A percentile compares a stretch with the other conserved stretches of the same genome.
These are phyloP conservation scores for Villa cingulata DNA, from an alignment of 2,888 invertebrate species.

Conservation along the genomic window DNA sequence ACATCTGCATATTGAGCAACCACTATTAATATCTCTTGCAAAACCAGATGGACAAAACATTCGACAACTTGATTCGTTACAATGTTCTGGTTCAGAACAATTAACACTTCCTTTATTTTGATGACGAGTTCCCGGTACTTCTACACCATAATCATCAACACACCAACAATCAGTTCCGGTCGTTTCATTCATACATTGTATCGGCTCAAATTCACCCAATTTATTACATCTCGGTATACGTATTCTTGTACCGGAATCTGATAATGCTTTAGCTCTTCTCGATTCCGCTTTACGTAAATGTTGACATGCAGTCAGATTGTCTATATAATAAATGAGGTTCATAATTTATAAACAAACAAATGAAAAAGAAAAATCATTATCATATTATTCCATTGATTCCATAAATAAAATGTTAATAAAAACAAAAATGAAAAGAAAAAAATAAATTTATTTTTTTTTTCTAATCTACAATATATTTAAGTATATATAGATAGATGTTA, in stretches of 20 bases:
- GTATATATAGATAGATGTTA: too few relatives aligned
- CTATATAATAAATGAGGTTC: constrained; percentile 20
- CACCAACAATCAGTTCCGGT: constrained; percentile 66
- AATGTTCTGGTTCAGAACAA: constrained; percentile 44
- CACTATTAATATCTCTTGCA: constrained; percentile 48
- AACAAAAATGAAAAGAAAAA: too few relatives aligned
- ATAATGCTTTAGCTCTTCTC: constrained; percentile 46
- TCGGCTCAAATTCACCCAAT: constrained; percentile 56
- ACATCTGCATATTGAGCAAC: constrained; percentile 69
- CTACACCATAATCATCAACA: constrained; percentile 64
- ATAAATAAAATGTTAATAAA: too few relatives aligned
- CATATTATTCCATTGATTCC: too few relatives aligned
- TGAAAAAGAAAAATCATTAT: too few relatives aligned
- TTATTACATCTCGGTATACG: constrained; percentile 59
- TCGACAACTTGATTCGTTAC: constrained; percentile 68
- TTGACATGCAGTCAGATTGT: constrained; percentile 46
- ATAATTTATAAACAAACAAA: too few relatives aligned
- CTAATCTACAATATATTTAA: too few relatives aligned
- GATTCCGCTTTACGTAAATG: constrained; percentile 48
- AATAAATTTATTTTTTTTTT: too few relatives aligned
- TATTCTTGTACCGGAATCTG: constrained; percentile 35
- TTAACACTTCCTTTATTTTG: constrained; percentile 21
- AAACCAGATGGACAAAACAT: constrained; percentile 81
- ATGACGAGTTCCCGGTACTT: constrained; percentile 58
- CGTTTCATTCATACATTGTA: constrained; percentile 63